A percentile compares a stretch with the other conserved stretches of the same genome.
These are phyloP conservation scores for Archips xylosteana DNA, from an alignment of 2,888 invertebrate species.

Conservation along the genomic window DNA sequence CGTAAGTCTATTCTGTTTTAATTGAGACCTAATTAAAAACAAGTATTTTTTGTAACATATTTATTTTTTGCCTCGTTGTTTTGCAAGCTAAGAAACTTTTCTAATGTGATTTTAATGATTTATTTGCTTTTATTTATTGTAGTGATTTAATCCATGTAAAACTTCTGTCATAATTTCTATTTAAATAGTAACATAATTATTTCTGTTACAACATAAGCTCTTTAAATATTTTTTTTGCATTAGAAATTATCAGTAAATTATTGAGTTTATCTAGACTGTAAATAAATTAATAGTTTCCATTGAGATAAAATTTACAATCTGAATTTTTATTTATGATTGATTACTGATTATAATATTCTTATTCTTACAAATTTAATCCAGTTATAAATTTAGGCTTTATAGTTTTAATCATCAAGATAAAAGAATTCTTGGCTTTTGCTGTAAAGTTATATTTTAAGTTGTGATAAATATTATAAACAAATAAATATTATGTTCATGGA, in stretches of 20 bases:
- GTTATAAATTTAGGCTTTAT: background rate
- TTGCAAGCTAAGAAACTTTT: background rate
- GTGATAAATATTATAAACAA: no score
- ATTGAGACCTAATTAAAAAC: background rate
- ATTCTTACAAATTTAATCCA: background rate
- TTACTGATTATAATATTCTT: background rate
- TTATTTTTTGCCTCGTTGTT: background rate
- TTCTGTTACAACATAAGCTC: background rate
- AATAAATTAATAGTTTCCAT: background rate
- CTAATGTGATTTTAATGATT: background rate
- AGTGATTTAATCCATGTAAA: no score
- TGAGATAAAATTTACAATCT: conserved; percentile 3
- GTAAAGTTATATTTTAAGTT: background rate
- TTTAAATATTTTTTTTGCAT: background rate
- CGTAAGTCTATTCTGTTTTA: conserved; percentile 57
- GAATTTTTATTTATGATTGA: conserved; percentile 16
- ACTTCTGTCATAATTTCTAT: background rate
- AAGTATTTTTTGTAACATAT: background rate
- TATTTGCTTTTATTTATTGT: background rate
- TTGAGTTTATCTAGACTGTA: background rate
- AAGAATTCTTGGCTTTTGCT: background rate
- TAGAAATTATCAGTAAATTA: conserved; percentile 21
- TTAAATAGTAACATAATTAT: background rate
- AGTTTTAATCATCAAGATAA: background rate
- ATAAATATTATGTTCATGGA: no score